Conservation (phyloP, 2,888 invertebrate genomes). For the Phanerotoma sp. region DNA sequence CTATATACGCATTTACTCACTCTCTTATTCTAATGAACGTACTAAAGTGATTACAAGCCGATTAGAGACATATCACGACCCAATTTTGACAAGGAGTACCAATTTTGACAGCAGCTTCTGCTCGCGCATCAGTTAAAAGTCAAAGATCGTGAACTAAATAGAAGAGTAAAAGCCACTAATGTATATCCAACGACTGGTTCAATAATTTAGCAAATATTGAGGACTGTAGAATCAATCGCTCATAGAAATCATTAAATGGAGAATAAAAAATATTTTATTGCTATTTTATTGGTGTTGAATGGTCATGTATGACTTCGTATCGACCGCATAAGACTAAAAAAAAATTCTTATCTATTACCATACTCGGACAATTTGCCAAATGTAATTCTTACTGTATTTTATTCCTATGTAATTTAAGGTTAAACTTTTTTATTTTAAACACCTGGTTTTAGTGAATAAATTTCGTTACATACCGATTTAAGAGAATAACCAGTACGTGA, state of each 20-base stretch:
- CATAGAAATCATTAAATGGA: background rate
- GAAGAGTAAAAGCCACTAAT: conserved; percentile 21
- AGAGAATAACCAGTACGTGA: conserved; percentile 40
- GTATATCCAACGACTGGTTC: background rate
- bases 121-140: conserved; percentile 34
- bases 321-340: background rate
- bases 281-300: background rate
- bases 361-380: conserved; percentile 24
- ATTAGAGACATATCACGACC: conserved; percentile 26
- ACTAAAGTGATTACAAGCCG: conserved; percentile 8
- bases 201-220: background rate
- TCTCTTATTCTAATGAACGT: background rate
- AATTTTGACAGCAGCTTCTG: conserved; percentile 36
- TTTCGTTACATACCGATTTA: conserved; percentile 46
- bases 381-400: conserved; percentile 18
- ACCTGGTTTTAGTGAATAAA: background rate
- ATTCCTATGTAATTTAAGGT: too few relatives aligned
- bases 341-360: conserved; percentile 11
- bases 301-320: background rate
- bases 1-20: background rate
- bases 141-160: too few relatives aligned
- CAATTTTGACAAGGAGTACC: conserved; percentile 33
- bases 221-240: background rate
- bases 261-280: too few relatives aligned
- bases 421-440: conserved; percentile 1